phyloP scores from a whole-genome alignment of 1,140 invertebrate genomes.

The Pseudomyrmex pallidus region DNA sequence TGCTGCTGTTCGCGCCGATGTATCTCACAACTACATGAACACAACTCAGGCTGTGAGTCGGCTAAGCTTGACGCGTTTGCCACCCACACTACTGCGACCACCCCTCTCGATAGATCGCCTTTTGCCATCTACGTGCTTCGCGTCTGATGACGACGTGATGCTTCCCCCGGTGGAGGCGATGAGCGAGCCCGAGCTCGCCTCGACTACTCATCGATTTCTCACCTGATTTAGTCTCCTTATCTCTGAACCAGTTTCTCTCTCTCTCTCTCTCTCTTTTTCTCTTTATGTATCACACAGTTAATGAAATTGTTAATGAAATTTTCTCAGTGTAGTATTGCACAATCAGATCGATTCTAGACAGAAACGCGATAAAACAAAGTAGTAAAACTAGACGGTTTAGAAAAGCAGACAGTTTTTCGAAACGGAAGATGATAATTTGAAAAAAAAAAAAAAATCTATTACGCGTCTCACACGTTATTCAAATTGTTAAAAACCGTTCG shows the following conservation, averaged over 20 bases:
- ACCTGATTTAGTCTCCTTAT: slow-evolving; percentile 45
- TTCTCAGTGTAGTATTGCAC: not conserved
- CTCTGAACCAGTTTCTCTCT: slow-evolving; percentile 26
- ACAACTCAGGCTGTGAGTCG: slow-evolving; percentile 20
- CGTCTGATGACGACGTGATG: slow-evolving; percentile 29
- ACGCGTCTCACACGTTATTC: slow-evolving; percentile 16
- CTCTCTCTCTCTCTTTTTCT: not conserved
- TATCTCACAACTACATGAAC: slow-evolving; percentile 8
- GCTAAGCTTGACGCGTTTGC: slow-evolving; percentile 5
- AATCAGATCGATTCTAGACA: not conserved
- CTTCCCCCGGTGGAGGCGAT: slow-evolving; percentile 51
- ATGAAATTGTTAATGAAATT: slow-evolving; percentile 30
- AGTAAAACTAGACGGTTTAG: not conserved
- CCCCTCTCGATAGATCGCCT: slow-evolving; percentile 26
- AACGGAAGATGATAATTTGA: not conserved
- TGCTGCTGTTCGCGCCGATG: not conserved
- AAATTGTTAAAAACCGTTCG: slow-evolving; percentile 52
- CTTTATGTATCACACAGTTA: not conserved
- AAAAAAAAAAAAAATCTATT: slow-evolving; percentile 20
- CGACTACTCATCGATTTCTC: slow-evolving; percentile 50
- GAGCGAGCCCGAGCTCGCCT: slow-evolving; percentile 23
- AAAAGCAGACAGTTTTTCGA: not conserved
- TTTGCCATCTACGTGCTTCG: slow-evolving; percentile 45
- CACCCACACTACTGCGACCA: slow-evolving; percentile 36
- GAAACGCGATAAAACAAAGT: not conserved